Evolutionary conservation across 2,113 vertebrate species (phyloP).

Genomic region (Rissa tridactyla): DNA sequence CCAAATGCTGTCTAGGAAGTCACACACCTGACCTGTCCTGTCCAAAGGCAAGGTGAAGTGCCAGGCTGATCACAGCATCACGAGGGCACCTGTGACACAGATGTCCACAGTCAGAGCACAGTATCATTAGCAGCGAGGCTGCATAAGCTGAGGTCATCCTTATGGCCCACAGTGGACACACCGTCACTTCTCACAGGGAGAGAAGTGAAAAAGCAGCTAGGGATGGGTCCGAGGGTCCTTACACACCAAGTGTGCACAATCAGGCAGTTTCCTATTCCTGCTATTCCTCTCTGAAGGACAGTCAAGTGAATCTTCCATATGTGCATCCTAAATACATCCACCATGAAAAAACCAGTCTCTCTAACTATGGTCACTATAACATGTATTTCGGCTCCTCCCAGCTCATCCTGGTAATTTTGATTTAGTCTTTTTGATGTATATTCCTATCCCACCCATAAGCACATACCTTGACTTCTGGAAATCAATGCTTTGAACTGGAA

Average conservation of each 20-base stretch:
- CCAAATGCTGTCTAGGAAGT: neutral
- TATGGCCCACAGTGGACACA: accelerated
- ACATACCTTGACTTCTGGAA: neutral
- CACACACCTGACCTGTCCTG: neutral
- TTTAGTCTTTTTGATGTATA: neutral
- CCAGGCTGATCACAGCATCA: neutral
- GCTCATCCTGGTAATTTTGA: neutral
- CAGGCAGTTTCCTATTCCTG: neutral
- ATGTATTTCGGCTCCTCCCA: neutral
- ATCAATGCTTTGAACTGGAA: neutral
- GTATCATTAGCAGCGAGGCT: no score
- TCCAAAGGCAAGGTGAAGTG: neutral
- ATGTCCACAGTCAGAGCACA: neutral
- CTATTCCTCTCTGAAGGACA: neutral
- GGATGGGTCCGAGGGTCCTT: neutral
- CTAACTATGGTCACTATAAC: neutral
- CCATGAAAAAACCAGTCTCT: neutral
- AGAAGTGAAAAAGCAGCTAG: neutral
- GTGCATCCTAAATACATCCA: neutral
- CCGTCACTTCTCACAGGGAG: neutral
- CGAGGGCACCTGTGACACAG: neutral
- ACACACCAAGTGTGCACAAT: neutral
- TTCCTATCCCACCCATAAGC: neutral
- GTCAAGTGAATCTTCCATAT: neutral
- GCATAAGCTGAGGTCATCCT: neutral